Evolutionary conservation across 2,113 vertebrate genomes (phyloP).

Genomic region (Barnardius zonarius): DNA sequence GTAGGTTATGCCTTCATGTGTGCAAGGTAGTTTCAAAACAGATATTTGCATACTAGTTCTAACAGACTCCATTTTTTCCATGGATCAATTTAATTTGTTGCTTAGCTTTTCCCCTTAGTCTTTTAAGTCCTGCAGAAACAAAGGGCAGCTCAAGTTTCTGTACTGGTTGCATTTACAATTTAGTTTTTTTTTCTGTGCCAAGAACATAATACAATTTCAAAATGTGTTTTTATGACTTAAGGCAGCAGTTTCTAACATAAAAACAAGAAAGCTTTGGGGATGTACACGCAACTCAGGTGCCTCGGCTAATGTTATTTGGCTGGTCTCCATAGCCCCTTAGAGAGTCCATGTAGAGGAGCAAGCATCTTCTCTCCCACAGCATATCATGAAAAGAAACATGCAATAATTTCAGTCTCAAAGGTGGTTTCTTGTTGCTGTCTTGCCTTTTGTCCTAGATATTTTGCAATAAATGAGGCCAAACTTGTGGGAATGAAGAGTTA

Average conservation of each 20-base stretch:
- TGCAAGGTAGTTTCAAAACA: not conserved
- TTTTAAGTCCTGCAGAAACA: conserved; percentile 37
- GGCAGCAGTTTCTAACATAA: conserved; percentile 20
- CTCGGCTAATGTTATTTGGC: not conserved
- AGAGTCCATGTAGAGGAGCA: not conserved
- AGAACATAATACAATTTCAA: conserved; percentile 40
- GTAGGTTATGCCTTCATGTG: not conserved
- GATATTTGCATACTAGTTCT: not conserved
- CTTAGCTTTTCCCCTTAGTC: not conserved
- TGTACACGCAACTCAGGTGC: not conserved
- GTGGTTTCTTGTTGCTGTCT: conserved; percentile 5
- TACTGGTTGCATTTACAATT: conserved; percentile 34
- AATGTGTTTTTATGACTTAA: conserved; percentile 26
- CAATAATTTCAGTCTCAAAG: conserved; percentile 12
- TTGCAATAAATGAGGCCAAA: not conserved
- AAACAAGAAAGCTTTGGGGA: conserved; percentile 18
- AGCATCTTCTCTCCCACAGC: not conserved
- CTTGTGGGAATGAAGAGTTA: not conserved
- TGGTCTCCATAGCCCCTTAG: not conserved
- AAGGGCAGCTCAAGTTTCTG: conserved; percentile 25
- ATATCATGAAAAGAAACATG: not conserved
- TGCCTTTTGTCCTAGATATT: conserved; percentile 48
- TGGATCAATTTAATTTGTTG: conserved; percentile 23
- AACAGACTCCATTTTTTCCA: not conserved
- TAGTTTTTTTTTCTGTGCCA: conserved; percentile 30